Percentiles rank a stretch among this genome's conserved stretches.
Conservation (phyloP, 1,140 invertebrate genomes). For the Branchinecta lynchi region DNA sequence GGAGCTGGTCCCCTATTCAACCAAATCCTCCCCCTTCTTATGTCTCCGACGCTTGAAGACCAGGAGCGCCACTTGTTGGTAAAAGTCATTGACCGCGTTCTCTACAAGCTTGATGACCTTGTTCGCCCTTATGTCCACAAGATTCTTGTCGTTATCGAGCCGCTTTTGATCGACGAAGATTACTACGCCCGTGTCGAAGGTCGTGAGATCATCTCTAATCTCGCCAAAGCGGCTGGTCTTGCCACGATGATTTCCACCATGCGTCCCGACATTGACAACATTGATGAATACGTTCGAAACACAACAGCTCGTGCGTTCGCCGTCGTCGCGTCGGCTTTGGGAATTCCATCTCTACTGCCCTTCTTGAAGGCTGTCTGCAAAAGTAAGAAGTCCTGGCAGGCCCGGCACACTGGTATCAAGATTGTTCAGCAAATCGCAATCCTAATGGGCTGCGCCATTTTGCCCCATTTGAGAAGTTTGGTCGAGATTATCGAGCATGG, state of each 20-base stretch:
- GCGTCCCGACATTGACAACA: constrained; percentile 99
- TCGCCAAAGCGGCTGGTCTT: constrained; percentile 97
- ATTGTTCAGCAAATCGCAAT: constrained; percentile 99
- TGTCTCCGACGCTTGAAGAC: constrained; percentile 98
- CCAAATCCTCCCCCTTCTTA: constrained; percentile 92
- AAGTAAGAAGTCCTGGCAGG: constrained; percentile 99
- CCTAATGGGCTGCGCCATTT: constrained; percentile 97
- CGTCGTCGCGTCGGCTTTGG: constrained; percentile 94
- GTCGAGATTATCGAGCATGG: constrained; percentile 99
- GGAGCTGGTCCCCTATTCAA: constrained; percentile 97
- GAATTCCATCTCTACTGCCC: constrained; percentile 91
- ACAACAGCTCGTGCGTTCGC: constrained; percentile 98
- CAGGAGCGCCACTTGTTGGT: constrained; percentile 98
- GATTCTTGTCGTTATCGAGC: constrained; percentile 98
- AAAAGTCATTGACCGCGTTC: constrained; percentile 95
- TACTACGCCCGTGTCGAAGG: constrained; percentile 99
- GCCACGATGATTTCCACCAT: constrained; percentile 99
- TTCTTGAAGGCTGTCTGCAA: constrained; percentile 98
- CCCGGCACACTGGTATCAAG: constrained; percentile 97
- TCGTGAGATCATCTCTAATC: constrained; percentile 96
- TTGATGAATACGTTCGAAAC: constrained; percentile 98
- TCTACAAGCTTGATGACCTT: constrained; percentile 97
- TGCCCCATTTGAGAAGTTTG: constrained; percentile 92
- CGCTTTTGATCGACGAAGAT: constrained; percentile 96
- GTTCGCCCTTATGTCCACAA: constrained; percentile 99